Base-by-base conservation (phyloP, 2,888 invertebrate species). In the Leptopilina drosophilae region DNA sequence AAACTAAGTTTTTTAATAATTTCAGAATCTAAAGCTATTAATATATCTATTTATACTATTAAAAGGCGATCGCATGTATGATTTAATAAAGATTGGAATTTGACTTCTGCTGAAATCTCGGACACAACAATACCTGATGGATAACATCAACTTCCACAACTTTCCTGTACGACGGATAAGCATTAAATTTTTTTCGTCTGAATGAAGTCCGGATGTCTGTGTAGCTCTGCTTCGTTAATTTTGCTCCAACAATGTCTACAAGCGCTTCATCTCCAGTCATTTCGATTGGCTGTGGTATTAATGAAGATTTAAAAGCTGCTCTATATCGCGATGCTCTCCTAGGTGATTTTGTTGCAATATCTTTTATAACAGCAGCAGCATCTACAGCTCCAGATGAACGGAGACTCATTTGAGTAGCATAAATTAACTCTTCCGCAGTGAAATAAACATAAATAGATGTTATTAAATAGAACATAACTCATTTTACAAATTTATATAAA, bases 401-500 rank as follows among this genome's bases (percentile, higher is more conserved):
- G 40, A 83, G 80, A 77, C 81, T 76, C 83, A 83, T 82, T 81
- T 84, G 83, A 8, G 80, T 77, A 56, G 82, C 82, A 75, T 81
- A 84, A 15, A 80, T 73, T 66, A 84, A 66, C 20, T 78, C 80
- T 7, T 64, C 33, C 42, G 73, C 59, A 66, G 49, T 77, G 42
- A 56, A 62, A 14, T 20, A 20, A 1, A 20, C 20, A 20, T 20
- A 20, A 20, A 20, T 20, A 20, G 20, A 20, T 20, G 20, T 20
- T 20, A 20, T 20, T 20, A 20, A 20, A 20, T 20, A 20, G 20
- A 20, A 20, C 46, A 14, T 42, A 8, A 9, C 69, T 77, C 3
- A 69, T 12, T 69, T 77, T 33, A 12, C 11, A 53, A 53, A 53
- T 11, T 53, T 12, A 12, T 53, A 14, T 42, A 53, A 53, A 12